Evolutionary conservation across 2,113 vertebrate genomes (phyloP).

Genomic region (Thunnus thynnus): DNA sequence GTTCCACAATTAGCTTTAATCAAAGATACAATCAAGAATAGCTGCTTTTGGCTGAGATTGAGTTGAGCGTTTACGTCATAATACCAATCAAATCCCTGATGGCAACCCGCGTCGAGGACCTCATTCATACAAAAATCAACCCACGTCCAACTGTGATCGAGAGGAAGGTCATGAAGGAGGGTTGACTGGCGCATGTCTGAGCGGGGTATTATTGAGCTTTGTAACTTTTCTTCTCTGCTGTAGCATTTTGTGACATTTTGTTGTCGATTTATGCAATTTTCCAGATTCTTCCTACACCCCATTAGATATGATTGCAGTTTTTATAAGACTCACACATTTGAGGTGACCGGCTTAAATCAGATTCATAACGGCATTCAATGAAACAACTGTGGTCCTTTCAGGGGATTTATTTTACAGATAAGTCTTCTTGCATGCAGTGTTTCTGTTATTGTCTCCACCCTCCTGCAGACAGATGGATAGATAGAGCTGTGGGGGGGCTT

Average conservation of each 20-base stretch:
- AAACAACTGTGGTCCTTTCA: constrained; percentile 4
- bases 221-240: neutral
- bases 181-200: too few relatives aligned
- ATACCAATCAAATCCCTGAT: too few relatives aligned
- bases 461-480: constrained; percentile 13
- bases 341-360: neutral
- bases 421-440: neutral
- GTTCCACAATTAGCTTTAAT: too few relatives aligned
- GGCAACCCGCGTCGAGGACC: too few relatives aligned
- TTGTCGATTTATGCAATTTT: too few relatives aligned
- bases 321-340: neutral
- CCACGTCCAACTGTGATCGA: too few relatives aligned
- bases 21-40: too few relatives aligned
- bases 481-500: neutral
- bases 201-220: neutral
- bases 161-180: too few relatives aligned
- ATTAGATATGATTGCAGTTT: neutral
- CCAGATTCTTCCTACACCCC: neutral
- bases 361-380: neutral
- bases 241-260: too few relatives aligned
- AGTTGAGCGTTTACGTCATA: too few relatives aligned
- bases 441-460: constrained; percentile 31
- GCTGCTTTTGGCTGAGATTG: too few relatives aligned
- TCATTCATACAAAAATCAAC: too few relatives aligned
- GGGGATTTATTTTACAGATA: constrained; percentile 28